phyloP scores from a whole-genome alignment of 92 coral and sea anemone genomes.

The Meandrina meandrites region DNA sequence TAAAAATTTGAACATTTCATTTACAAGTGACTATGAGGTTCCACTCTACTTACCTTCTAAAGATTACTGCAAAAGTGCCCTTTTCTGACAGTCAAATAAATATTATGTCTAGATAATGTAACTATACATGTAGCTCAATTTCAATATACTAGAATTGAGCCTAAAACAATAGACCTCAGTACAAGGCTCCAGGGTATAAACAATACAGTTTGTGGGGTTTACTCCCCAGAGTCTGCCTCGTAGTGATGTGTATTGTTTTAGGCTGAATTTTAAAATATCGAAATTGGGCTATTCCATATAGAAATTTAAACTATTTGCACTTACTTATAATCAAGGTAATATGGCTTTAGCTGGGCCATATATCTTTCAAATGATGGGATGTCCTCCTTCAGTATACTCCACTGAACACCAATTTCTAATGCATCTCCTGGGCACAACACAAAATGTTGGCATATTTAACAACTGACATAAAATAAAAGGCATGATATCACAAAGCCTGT shows the following conservation, averaged over 20 bases:
- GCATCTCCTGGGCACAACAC: conserved; percentile 76
- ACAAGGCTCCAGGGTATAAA: no score
- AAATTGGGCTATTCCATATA: no score
- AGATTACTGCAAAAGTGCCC: not conserved
- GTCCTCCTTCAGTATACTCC: conserved; percentile 93
- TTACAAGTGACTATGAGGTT: not conserved
- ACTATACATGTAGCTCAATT: no score
- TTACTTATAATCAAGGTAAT: conserved; percentile 94
- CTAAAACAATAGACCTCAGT: no score
- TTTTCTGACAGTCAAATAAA: not conserved
- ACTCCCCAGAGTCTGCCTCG: no score
- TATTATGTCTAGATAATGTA: no score
- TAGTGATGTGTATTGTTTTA: no score
- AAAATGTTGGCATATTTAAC: not conserved
- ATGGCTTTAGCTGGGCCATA: conserved; percentile 98
- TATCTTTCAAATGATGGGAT: conserved; percentile 98
- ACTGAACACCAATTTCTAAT: conserved; percentile 97
- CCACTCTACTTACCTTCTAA: not conserved
- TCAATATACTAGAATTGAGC: no score
- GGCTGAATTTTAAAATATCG: no score
- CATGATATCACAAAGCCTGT: not conserved
- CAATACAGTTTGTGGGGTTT: no score
- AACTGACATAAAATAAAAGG: not conserved
- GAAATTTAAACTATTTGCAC: not conserved
- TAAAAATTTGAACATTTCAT: not conserved